Evolutionary conservation across 2,888 invertebrate species (phyloP), one percentile per base, ranked within the genome.

Genomic region (Physocephala rufipes): DNA sequence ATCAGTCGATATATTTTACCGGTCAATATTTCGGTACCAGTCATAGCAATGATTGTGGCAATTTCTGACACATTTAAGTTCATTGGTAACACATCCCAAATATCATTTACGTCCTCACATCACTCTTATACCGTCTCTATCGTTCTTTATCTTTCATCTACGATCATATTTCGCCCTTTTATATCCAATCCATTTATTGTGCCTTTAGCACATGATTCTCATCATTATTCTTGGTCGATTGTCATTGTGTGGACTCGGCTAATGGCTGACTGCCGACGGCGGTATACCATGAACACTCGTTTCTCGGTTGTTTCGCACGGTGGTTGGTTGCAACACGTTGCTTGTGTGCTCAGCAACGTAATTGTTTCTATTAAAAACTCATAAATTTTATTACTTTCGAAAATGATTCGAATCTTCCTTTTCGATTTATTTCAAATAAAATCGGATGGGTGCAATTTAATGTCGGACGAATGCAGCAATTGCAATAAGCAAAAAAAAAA

Each of bases 361-460:
- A 58, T 58, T 58, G 58, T 58, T 58, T 58, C 58, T 58, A 58
- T 58, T 58, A 58, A 58, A 58, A 58, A 58, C 2, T 24, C 58
- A 58, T 58, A 58, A 58, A 58, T 58, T 58, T 58, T 24, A 58
- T 16, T 12, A 13, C 58, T 36, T 36, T 36, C 36, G 36, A 36
- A n/a, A 36, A 36, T 36, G 36, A 36, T 36, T 9, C 36, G 36
- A 7, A 36, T 9, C 36, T 36, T 36, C 36, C 36, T 7, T n/a
- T n/a, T 9, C 36, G 36, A 36, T 36, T 36, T 9, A 9, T 36
- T 36, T 36, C 36, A 36, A 36, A 36, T 36, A 36, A 36, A 7
- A 9, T 4, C 36, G 9, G n/a, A 4, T 36, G 36, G 5, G 5
- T 36, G 36, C 36, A 4, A 36, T n/a, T n/a, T 36, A 36, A 9